These are phyloP conservation scores for Agonopterix heracliana DNA, from an alignment of 2,888 invertebrate genomes.

Conservation along the genomic window DNA sequence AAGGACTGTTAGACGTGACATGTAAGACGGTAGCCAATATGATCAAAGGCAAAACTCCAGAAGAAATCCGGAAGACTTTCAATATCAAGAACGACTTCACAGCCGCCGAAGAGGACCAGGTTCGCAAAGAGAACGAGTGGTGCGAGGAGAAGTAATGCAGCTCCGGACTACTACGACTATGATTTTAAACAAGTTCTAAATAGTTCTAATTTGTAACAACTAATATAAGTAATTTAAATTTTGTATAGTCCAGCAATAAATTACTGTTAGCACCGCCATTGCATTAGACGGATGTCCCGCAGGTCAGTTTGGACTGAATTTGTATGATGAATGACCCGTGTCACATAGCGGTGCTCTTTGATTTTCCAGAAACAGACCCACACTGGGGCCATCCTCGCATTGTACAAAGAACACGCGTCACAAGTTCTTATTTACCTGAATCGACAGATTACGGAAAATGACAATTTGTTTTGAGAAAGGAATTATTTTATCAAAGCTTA, in stretches of 20 bases:
- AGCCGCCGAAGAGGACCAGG: conserved; percentile 97
- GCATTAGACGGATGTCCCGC: too few species aligned
- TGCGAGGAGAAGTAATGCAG: conserved; percentile 86
- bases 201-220: conserved; percentile 1
- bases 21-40: conserved; percentile 99
- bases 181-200: conserved; percentile 1
- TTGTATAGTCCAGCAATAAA: not conserved
- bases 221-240: conserved; percentile 1
- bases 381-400: too few species aligned
- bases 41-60: conserved; percentile 99
- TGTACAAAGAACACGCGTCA: too few species aligned
- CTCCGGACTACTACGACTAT: not conserved
- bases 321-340: too few species aligned
- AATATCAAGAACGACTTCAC: conserved; percentile 98
- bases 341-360: too few species aligned
- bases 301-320: too few species aligned
- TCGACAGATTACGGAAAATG: too few species aligned
- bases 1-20: conserved; percentile 96
- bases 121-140: conserved; percentile 97
- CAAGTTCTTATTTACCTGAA: too few species aligned
- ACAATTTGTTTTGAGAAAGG: too few species aligned
- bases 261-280: too few species aligned
- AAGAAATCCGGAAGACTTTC: conserved; percentile 97
- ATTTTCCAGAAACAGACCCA: too few species aligned
- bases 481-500: too few species aligned